phyloP scores from a whole-genome alignment of 2,113 vertebrate species.

The Neogale vison region DNA sequence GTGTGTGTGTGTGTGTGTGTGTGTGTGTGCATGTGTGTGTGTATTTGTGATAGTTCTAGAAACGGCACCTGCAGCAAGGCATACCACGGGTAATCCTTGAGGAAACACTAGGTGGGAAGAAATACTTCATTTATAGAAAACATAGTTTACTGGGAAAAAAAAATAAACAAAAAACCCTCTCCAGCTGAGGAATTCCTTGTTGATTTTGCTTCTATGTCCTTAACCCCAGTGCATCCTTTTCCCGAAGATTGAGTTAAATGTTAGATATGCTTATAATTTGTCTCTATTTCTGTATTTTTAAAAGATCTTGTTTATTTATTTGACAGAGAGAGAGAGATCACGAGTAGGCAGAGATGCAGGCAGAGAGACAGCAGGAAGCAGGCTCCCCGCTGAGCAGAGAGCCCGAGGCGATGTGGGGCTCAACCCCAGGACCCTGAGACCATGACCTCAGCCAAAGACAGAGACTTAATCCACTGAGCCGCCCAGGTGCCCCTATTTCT shows the following conservation, averaged over 20 bases:
- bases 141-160: background rate
- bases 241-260: background rate
- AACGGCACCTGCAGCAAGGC: background rate
- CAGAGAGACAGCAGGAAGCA: no score
- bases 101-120: background rate
- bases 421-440: no score
- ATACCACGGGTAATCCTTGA: background rate
- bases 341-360: no score
- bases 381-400: no score
- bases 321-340: no score
- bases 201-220: background rate
- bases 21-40: background rate
- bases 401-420: no score
- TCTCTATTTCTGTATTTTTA: background rate
- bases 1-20: background rate
- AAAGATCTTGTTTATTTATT: no score
- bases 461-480: no score
- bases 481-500: no score
- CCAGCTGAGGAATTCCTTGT: background rate
- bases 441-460: no score
- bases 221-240: background rate
- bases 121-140: background rate
- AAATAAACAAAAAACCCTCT: no score
- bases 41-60: background rate
- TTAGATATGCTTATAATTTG: background rate